Percentiles rank a stretch among this genome's conserved stretches.
Evolutionary conservation across 1,140 invertebrate genomes (phyloP).

Genomic region (Akabosia matsudoensis): DNA sequence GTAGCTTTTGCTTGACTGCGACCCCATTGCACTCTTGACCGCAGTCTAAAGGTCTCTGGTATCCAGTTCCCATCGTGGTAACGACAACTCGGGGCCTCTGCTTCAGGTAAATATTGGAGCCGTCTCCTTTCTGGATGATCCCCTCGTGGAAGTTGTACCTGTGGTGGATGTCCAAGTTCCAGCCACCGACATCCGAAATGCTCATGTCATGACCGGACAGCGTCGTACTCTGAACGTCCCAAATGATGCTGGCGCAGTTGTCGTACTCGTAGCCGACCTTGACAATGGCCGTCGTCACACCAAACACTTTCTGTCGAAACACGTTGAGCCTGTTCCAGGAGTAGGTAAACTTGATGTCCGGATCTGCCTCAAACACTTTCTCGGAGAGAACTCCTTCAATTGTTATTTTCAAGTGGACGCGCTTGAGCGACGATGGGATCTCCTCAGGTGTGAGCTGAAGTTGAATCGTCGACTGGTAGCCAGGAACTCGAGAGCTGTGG

Average conservation of each 20-base stretch:
- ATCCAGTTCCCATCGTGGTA: slow-evolving; percentile 89
- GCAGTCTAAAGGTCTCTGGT: slow-evolving; percentile 78
- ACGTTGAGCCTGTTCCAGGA: slow-evolving; percentile 94
- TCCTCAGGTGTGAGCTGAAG: slow-evolving; percentile 83
- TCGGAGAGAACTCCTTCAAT: slow-evolving; percentile 92
- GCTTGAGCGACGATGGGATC: slow-evolving; percentile 72
- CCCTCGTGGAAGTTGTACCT: slow-evolving; percentile 96
- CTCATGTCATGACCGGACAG: slow-evolving; percentile 93
- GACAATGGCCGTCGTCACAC: slow-evolving; percentile 83
- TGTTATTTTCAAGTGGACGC: slow-evolving; percentile 85
- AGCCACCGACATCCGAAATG: slow-evolving; percentile 91
- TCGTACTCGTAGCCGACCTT: slow-evolving; percentile 94
- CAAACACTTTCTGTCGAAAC: slow-evolving; percentile 90
- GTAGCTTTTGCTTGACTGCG: slow-evolving; percentile 73
- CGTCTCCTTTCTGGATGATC: slow-evolving; percentile 95
- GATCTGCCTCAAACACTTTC: slow-evolving; percentile 90
- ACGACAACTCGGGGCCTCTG: slow-evolving; percentile 86
- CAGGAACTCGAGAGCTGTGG: slow-evolving; percentile 84
- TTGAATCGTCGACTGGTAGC: slow-evolving; percentile 91
- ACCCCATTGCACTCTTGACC: slow-evolving; percentile 73
- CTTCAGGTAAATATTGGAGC: slow-evolving; percentile 91
- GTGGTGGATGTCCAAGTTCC: slow-evolving; percentile 97
- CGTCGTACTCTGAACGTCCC: slow-evolving; percentile 92
- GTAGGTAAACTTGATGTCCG: slow-evolving; percentile 92
- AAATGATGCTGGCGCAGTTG: slow-evolving; percentile 88